A percentile compares a stretch with the other conserved stretches of the same genome.
phyloP scores from a whole-genome alignment of 2,888 invertebrate genomes.

The Drosophila mulleri region DNA sequence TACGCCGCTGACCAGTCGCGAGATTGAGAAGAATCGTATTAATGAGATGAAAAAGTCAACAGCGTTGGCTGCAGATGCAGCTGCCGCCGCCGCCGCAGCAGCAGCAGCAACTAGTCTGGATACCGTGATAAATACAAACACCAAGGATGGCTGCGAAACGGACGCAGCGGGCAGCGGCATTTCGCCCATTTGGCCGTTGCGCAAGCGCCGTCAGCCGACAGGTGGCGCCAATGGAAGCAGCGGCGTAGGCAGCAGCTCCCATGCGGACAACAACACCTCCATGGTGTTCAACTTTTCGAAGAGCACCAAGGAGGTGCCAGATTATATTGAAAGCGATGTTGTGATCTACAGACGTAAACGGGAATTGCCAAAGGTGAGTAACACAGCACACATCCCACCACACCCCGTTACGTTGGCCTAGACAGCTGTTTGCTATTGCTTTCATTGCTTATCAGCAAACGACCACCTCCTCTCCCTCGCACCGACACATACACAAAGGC shows the following conservation, averaged over 20 bases:
- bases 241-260: conserved; percentile 49
- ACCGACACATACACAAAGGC: not conserved
- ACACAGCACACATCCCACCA: not conserved
- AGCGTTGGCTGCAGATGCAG: conserved; percentile 61
- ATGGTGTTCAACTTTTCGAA: conserved; percentile 94
- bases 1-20: conserved; percentile 87
- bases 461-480: not conserved
- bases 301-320: conserved; percentile 93
- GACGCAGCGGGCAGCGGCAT: conserved; percentile 53
- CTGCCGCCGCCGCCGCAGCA: conserved; percentile 33
- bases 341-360: conserved; percentile 89
- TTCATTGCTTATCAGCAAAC: conserved; percentile 43
- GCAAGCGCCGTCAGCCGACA: conserved; percentile 73
- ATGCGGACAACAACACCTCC: conserved; percentile 87
- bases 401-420: conserved; percentile 10
- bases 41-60: conserved; percentile 88
- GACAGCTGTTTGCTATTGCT: conserved; percentile 37
- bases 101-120: conserved; percentile 74
- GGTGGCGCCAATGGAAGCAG: conserved; percentile 31
- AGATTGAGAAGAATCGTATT: conserved; percentile 89
- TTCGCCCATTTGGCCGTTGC: conserved; percentile 81
- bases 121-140: conserved; percentile 77
- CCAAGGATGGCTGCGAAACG: conserved; percentile 66
- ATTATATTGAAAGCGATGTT: conserved; percentile 96
- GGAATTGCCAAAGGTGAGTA: conserved; percentile 90